phyloP scores from a whole-genome alignment of 2,113 vertebrate species.

The Cavia aperea region DNA sequence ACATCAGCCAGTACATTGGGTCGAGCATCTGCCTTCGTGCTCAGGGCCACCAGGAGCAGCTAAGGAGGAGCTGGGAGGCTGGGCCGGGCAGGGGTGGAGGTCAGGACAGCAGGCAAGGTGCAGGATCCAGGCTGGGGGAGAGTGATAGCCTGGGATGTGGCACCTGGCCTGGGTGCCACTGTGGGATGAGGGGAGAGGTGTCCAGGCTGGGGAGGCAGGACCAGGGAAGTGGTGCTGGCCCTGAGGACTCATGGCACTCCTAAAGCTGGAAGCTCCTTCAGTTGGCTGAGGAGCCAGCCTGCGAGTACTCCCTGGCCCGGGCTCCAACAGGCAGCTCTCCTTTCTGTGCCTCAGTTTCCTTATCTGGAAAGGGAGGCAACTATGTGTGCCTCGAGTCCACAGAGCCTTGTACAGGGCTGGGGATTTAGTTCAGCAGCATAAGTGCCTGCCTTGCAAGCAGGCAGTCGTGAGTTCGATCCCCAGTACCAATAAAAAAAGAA shows the following conservation, averaged over 20 bases:
- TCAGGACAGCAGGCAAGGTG: not conserved
- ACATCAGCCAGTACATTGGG: not conserved
- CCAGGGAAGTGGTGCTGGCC: not conserved
- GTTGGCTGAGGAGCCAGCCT: not conserved
- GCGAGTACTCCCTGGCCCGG: not conserved
- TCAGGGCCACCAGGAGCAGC: not conserved
- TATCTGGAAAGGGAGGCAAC: not conserved
- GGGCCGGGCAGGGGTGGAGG: not conserved
- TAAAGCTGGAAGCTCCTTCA: not conserved
- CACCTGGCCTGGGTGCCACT: not conserved
- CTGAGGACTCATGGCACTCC: not conserved
- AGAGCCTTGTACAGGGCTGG: not conserved
- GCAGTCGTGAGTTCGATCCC: no score
- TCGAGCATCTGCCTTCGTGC: not conserved
- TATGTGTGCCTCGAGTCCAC: fast-evolving
- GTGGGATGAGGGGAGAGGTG: not conserved
- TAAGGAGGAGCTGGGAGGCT: not conserved
- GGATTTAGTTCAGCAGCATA: no score
- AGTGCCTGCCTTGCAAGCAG: no score
- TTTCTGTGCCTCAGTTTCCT: not conserved
- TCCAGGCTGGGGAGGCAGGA: not conserved
- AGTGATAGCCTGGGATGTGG: not conserved
- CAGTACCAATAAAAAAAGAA: no score
- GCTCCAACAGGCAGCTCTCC: not conserved
- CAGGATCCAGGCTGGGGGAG: not conserved